Percentiles rank a stretch among this genome's conserved stretches.
These are phyloP conservation scores for Cinara cedri DNA, from an alignment of 2,888 invertebrate species.

Conservation along the genomic window DNA sequence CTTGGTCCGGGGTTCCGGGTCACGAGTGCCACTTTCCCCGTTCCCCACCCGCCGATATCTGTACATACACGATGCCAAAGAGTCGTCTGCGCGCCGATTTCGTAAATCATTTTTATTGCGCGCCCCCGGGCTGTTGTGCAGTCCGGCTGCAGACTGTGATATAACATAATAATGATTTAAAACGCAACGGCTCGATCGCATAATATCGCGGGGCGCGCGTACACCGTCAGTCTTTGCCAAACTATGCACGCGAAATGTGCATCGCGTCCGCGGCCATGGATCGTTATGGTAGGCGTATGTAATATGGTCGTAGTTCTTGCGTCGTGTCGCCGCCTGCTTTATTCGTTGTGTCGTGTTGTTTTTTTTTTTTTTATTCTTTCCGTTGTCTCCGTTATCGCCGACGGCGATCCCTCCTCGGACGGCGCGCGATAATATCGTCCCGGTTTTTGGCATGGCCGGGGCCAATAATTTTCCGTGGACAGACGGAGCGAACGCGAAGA, in stretches of 20 bases:
- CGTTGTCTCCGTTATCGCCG: slow-evolving; percentile 15
- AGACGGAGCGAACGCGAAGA: too few species aligned
- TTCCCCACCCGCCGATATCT: too few species aligned
- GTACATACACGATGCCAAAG: slow-evolving; percentile 30
- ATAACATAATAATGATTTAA: too few species aligned
- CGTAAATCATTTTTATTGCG: slow-evolving; percentile 54
- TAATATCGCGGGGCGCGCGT: too few species aligned
- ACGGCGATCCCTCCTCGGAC: slow-evolving; percentile 25
- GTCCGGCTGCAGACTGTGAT: slow-evolving; percentile 4
- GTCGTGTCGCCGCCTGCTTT: slow-evolving; percentile 14
- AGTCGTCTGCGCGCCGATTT: slow-evolving; percentile 16
- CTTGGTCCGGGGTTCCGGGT: slow-evolving; percentile 44
- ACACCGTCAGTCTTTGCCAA: slow-evolving; percentile 46
- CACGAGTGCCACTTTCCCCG: slow-evolving; percentile 9
- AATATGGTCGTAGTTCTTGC: background rate
- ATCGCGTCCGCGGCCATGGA: background rate
- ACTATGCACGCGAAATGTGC: slow-evolving; percentile 6
- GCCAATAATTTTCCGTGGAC: slow-evolving; percentile 46
- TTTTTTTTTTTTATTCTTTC: background rate
- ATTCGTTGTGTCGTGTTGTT: background rate
- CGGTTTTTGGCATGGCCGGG: slow-evolving; percentile 51
- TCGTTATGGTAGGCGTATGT: slow-evolving; percentile 38
- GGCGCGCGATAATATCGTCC: slow-evolving; percentile 17
- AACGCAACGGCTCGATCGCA: too few species aligned
- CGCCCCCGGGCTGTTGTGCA: slow-evolving; percentile 12